Evolutionary conservation across 2,888 invertebrate genomes (phyloP), one percentile per base, ranked within the genome.

Genomic region (Epirrhoe tristata): DNA sequence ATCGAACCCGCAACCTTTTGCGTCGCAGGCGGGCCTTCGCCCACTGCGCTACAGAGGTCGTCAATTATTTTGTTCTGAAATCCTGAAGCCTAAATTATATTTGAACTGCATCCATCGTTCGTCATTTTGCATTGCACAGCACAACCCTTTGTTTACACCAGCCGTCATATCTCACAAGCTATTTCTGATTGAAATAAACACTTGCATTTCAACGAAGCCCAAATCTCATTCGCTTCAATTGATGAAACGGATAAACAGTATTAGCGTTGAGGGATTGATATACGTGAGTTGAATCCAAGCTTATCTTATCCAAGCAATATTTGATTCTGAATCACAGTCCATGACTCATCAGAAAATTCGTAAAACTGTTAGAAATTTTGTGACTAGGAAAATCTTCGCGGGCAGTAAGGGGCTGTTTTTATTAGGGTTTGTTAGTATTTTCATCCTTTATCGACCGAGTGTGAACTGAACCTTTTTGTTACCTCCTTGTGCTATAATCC

Each of bases 341-440:
- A 58, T 62, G 66, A 66, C 4, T 66, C 61, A 66, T 48, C 61
- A 54, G 36, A 61, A 55, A 32, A 43, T 14, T 58, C 55, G 39
- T 39, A 10, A 39, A 16, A 17, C 7, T 24, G n/a, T 36, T 6
- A 39, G 46, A 46, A 48, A 14, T 5, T 48, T 16, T 48, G 14
- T 1, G 14, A 14, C 14, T 14, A 12, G 39, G 5, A 43, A 43
- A 12, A 12, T 0, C 1, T 43, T 12, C 12, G 12, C 1, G 39
- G 39, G 39, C 12, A 43, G 12, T 36, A 36, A 10, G 14, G 16
- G 48, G 3, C 12, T 16, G 7, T 48, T 48, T 48, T 48, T 48
- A 48, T 16, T 6, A 16, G 39, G 5, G 12, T 12, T 43, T 43
- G 39, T 43, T 12, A 14, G 48, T 16, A 48, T 48, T 48, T 46